Conservation (phyloP, 2,797 vertebrate genomes). For the Microctenopoma stevenorrisi region DNA sequence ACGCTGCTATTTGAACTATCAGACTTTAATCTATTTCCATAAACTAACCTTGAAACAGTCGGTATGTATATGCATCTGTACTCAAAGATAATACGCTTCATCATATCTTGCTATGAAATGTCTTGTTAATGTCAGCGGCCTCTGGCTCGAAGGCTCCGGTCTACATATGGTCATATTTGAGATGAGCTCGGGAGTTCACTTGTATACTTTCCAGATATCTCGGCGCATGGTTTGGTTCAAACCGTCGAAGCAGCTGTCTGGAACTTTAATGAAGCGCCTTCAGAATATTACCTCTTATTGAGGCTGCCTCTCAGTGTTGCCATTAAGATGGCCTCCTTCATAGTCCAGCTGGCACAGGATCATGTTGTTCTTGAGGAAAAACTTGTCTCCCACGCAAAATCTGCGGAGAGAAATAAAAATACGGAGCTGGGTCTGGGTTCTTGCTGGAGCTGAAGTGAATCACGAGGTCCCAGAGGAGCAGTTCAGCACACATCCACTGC, state of each 20-base stretch:
- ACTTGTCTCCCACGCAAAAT: conserved; percentile 97
- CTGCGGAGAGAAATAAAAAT: conserved; percentile 80
- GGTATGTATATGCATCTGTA: background rate
- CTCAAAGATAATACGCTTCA: conserved; percentile 4
- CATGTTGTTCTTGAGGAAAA: conserved; percentile 99
- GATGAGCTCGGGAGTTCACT: conserved; percentile 38
- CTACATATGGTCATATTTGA: conserved; percentile 50
- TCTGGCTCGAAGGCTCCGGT: conserved; percentile 31
- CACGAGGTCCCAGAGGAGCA: conserved; percentile 53
- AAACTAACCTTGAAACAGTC: background rate
- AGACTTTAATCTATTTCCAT: background rate
- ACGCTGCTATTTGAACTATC: background rate
- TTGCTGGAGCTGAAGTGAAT: conserved; percentile 52
- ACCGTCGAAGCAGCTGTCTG: conserved; percentile 55
- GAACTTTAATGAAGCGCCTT: conserved; percentile 43
- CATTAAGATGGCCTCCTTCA: conserved; percentile 93
- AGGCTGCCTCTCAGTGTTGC: conserved; percentile 88
- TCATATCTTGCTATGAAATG: conserved; percentile 9
- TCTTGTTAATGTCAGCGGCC: conserved; percentile 8
- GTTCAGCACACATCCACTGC: conserved; percentile 48
- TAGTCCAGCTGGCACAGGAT: conserved; percentile 99
- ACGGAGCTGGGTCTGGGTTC: conserved; percentile 56
- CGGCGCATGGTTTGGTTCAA: conserved; percentile 53
- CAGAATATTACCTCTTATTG: conserved; percentile 84
- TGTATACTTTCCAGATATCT: conserved; percentile 50